These are phyloP conservation scores for Eurois occulta DNA, from an alignment of 2,888 invertebrate genomes.

Conservation along the genomic window DNA sequence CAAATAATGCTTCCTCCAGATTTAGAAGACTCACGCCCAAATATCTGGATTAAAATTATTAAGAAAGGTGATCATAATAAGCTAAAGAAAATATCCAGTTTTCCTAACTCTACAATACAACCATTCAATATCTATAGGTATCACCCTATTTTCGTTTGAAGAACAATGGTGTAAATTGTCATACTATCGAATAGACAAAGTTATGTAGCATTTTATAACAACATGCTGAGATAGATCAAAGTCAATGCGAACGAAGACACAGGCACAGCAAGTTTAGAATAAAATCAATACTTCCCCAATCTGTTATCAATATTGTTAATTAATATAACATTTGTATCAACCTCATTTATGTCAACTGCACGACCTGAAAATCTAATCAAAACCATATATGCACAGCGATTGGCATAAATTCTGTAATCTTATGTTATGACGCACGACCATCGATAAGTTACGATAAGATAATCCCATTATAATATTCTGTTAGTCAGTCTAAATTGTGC, in stretches of 20 bases:
- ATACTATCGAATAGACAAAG: too few species aligned
- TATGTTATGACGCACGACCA: slow-evolving; percentile 42
- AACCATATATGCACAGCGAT: background rate
- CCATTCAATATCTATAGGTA: too few species aligned
- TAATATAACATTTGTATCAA: background rate
- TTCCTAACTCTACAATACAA: too few species aligned
- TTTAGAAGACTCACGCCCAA: background rate
- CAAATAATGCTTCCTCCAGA: background rate
- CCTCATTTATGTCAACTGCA: background rate
- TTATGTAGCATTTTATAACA: too few species aligned
- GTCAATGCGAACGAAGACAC: too few species aligned
- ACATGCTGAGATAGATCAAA: too few species aligned
- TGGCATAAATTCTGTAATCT: slow-evolving; percentile 36
- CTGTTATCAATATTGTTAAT: background rate
- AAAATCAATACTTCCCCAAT: background rate
- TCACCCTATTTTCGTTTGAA: too few species aligned
- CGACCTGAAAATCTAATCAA: slow-evolving; percentile 1
- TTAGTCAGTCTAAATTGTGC: slow-evolving; percentile 26
- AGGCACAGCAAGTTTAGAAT: background rate
- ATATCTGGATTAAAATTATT: too few species aligned
- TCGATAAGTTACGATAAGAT: slow-evolving; percentile 55
- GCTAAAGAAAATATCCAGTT: too few species aligned
- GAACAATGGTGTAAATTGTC: too few species aligned
- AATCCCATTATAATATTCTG: slow-evolving; percentile 4
- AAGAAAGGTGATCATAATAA: too few species aligned